Conservation (phyloP, 1,140 invertebrate species). For the Ganaspis sp. region DNA sequence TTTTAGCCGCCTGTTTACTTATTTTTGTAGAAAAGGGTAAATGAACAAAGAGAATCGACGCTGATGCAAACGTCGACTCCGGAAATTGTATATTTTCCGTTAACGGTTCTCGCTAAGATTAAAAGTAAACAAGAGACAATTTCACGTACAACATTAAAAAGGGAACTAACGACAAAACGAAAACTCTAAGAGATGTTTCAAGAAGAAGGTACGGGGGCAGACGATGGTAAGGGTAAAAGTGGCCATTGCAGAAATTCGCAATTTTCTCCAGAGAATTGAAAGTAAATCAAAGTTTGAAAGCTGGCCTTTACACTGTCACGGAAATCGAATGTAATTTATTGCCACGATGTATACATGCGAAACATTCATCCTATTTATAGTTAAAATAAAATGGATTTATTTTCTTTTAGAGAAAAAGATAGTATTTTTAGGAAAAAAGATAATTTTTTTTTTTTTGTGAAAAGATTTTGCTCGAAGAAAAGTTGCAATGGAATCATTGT, state of each 20-base stretch:
- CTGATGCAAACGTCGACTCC: slow-evolving; percentile 8
- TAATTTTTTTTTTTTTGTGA: too few relatives aligned
- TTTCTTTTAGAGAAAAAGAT: background rate
- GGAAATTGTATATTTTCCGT: slow-evolving; percentile 60
- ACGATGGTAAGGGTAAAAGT: background rate
- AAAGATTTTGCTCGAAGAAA: too few relatives aligned
- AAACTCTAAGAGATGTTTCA: slow-evolving; percentile 26
- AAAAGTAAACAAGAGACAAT: slow-evolving; percentile 62
- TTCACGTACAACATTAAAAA: slow-evolving; percentile 30
- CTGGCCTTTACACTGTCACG: background rate
- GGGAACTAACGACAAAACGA: slow-evolving; percentile 5
- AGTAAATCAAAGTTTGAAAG: slow-evolving; percentile 59
- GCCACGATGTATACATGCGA: slow-evolving; percentile 32
- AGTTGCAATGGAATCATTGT: too few relatives aligned
- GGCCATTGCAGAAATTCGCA: slow-evolving; percentile 33
- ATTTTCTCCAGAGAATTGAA: slow-evolving; percentile 45
- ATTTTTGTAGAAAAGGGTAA: background rate
- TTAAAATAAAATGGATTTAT: background rate
- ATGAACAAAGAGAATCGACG: slow-evolving; percentile 17
- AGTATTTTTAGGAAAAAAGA: too few relatives aligned
- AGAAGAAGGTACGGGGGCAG: slow-evolving; percentile 7
- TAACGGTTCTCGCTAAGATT: slow-evolving; percentile 52
- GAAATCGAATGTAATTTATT: slow-evolving; percentile 54
- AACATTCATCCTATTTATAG: slow-evolving; percentile 10
- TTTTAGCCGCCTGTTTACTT: background rate